phyloP scores from a whole-genome alignment of 2,113 vertebrate species.

The Galbula dea region DNA sequence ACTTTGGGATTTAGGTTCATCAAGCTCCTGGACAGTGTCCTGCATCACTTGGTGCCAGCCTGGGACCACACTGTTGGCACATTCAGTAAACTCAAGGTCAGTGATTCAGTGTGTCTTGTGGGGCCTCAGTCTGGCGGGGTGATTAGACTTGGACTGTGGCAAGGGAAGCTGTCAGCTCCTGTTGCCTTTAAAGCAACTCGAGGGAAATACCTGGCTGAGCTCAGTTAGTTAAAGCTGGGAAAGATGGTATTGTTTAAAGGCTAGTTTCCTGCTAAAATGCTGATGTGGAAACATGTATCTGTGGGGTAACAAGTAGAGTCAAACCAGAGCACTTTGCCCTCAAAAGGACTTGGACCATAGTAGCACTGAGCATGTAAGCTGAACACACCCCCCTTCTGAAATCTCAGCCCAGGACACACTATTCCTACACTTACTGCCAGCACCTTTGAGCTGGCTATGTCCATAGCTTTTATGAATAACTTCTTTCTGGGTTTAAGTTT shows the following conservation, averaged over 20 bases:
- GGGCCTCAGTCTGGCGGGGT: background rate
- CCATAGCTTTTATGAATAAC: background rate
- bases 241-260: background rate
- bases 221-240: background rate
- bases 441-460: background rate
- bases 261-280: background rate
- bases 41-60: conserved; percentile 91
- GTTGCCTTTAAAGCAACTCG: background rate
- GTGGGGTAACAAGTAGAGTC: background rate
- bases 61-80: conserved; percentile 96
- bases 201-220: background rate
- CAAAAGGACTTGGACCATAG: background rate
- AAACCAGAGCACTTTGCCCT: background rate
- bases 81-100: conserved; percentile 93
- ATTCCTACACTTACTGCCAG: conserved; percentile 20
- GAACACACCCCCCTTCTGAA: background rate
- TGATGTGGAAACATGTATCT: background rate
- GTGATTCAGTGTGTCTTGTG: background rate
- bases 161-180: background rate
- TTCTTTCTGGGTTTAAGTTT: background rate
- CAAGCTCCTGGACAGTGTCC: conserved; percentile 86
- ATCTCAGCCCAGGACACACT: background rate
- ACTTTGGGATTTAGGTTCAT: conserved; percentile 82
- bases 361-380: background rate
- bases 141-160: background rate